These are phyloP conservation scores for Hydrochoerus hydrochaeris DNA, from an alignment of 2,113 vertebrate genomes.

Conservation along the genomic window DNA sequence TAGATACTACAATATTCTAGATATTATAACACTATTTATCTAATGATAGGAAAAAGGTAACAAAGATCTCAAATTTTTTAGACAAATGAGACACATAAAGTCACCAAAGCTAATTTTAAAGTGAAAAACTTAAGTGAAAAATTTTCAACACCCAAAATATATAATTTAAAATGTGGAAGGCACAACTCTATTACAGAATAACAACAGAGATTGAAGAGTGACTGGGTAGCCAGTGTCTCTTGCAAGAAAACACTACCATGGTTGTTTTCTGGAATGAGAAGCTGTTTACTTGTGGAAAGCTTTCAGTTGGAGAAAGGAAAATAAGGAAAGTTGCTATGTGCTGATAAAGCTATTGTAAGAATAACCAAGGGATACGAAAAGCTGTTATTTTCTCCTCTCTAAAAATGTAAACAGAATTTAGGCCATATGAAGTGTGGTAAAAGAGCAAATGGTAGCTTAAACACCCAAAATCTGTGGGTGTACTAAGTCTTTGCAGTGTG, in stretches of 20 bases:
- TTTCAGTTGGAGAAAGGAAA: neutral
- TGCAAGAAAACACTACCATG: neutral
- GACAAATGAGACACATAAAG: conserved; percentile 12
- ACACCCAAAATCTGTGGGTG: neutral
- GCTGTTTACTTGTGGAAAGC: neutral
- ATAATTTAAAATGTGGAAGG: conserved; percentile 25
- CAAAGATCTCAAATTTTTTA: neutral
- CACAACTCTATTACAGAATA: neutral
- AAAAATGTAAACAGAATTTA: conserved; percentile 31
- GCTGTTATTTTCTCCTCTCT: neutral
- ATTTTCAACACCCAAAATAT: neutral
- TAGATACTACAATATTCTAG: neutral
- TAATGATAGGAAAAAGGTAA: conserved; percentile 36
- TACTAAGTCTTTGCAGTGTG: neutral
- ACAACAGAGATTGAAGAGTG: neutral
- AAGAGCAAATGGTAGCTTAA: neutral
- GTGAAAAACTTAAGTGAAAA: conserved; percentile 29
- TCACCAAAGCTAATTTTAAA: neutral
- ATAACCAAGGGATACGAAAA: conserved; percentile 29
- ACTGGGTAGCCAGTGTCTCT: neutral
- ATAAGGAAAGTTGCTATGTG: neutral
- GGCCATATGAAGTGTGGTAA: neutral
- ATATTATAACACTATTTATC: neutral
- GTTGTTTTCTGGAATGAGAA: neutral
- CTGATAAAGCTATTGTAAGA: neutral